A percentile compares a stretch with the other conserved stretches of the same genome.
Evolutionary conservation across 2,888 invertebrate species (phyloP).

Genomic region (Drosophila algonquin): DNA sequence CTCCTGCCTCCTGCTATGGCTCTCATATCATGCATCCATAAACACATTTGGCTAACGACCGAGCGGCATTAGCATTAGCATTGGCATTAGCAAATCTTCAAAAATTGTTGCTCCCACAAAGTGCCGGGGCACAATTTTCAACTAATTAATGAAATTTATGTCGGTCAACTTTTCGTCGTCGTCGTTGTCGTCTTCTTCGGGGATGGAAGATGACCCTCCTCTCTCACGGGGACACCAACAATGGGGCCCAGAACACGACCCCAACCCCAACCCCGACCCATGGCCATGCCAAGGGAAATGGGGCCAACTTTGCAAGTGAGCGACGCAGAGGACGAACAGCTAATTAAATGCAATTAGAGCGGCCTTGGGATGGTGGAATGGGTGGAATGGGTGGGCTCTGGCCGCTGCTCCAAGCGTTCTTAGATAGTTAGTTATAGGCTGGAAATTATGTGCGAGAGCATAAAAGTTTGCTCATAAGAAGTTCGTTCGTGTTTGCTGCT

Average conservation of each 20-base stretch:
- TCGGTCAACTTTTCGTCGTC: constrained; percentile 58
- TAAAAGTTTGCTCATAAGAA: constrained; percentile 51
- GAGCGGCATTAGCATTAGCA: constrained; percentile 52
- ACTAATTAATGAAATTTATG: constrained; percentile 70
- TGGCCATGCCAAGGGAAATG: constrained; percentile 15
- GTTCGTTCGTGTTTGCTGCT: constrained; percentile 61
- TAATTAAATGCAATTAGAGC: constrained; percentile 62
- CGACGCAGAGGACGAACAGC: constrained; percentile 27
- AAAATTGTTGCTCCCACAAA: constrained; percentile 40
- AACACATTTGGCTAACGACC: constrained; percentile 59
- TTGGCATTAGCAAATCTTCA: constrained; percentile 61
- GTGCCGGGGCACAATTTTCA: constrained; percentile 34
- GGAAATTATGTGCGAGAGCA: constrained; percentile 31
- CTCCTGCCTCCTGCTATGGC: background rate
- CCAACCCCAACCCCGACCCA: too few relatives aligned
- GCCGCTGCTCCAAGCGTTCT: background rate
- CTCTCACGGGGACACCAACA: constrained; percentile 8
- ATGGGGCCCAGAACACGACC: background rate
- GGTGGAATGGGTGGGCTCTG: background rate
- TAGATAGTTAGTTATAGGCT: constrained; percentile 31
- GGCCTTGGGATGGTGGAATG: constrained; percentile 22
- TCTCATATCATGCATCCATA: constrained; percentile 43
- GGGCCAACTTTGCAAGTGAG: constrained; percentile 48
- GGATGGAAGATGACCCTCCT: background rate
- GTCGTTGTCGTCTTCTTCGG: background rate